Percentiles rank a stretch among this genome's conserved stretches.
Evolutionary conservation across 2,797 vertebrate species (phyloP).

Genomic region (Hydrophis major): DNA sequence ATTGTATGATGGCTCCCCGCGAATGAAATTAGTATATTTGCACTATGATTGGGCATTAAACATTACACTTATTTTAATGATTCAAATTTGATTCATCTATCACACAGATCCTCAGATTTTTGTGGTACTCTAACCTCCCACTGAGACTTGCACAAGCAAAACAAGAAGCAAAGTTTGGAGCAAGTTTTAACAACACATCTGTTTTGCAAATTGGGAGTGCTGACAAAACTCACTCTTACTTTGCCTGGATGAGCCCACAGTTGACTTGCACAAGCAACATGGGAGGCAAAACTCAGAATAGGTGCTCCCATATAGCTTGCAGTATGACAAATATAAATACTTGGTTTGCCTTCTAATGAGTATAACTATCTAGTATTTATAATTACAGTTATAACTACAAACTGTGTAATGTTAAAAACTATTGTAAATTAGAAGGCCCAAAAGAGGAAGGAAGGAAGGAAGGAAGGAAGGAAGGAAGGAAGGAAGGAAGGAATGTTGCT

Average conservation of each 20-base stretch:
- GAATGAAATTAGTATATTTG: not conserved
- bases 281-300: not conserved
- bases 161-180: not conserved
- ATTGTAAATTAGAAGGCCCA: not conserved
- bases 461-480: not conserved
- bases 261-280: not conserved
- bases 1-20: not conserved
- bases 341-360: not conserved
- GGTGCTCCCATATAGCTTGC: not conserved
- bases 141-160: not conserved
- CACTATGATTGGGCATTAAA: not conserved
- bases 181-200: not conserved
- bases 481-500: not conserved
- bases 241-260: not conserved
- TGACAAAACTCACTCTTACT: not conserved
- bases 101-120: not conserved
- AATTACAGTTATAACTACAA: not conserved
- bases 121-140: not conserved
- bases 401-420: not conserved
- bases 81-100: not conserved
- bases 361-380: not conserved
- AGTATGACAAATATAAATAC: not conserved
- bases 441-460: not conserved
- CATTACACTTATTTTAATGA: not conserved
- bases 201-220: not conserved